Evolutionary conservation across 2,113 vertebrate genomes (phyloP).

Genomic region (Myotis brandtii): DNA sequence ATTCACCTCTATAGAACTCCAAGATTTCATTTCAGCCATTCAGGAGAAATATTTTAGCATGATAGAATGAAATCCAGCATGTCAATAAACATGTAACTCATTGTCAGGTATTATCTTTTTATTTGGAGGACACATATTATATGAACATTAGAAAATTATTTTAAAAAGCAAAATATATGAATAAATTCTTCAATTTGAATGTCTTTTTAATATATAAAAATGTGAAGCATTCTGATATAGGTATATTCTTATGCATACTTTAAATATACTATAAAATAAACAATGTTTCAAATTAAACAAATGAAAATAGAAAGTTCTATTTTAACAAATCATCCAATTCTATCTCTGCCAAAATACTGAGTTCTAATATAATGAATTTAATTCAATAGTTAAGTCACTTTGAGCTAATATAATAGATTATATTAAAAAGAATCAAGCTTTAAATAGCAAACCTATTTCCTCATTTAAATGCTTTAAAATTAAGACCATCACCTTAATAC

Average conservation of each 20-base stretch:
- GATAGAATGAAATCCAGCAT: not conserved
- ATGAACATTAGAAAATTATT: constrained; percentile 42
- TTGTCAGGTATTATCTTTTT: not conserved
- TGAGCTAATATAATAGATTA: not conserved
- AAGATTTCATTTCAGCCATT: constrained; percentile 19
- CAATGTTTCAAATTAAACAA: constrained; percentile 9
- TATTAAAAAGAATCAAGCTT: constrained; percentile 7
- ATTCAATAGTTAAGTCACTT: not conserved
- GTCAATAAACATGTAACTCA: not conserved
- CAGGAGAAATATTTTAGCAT: constrained; percentile 8
- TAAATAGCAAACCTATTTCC: constrained; percentile 12
- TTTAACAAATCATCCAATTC: not conserved
- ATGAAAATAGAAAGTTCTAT: not conserved
- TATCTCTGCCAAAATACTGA: constrained; percentile 11
- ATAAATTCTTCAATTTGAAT: not conserved
- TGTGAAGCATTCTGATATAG: constrained; percentile 1
- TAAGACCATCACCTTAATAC: constrained; percentile 1
- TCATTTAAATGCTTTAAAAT: constrained; percentile 35
- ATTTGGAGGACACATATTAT: not conserved
- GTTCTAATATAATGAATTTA: constrained; percentile 12
- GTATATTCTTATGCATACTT: not conserved
- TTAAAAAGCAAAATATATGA: not conserved
- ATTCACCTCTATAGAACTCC: not conserved
- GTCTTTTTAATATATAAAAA: not conserved
- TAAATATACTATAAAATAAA: constrained; percentile 30